These are phyloP conservation scores for Protaetia brevitarsis DNA, from an alignment of 1,140 invertebrate genomes.

Conservation along the genomic window DNA sequence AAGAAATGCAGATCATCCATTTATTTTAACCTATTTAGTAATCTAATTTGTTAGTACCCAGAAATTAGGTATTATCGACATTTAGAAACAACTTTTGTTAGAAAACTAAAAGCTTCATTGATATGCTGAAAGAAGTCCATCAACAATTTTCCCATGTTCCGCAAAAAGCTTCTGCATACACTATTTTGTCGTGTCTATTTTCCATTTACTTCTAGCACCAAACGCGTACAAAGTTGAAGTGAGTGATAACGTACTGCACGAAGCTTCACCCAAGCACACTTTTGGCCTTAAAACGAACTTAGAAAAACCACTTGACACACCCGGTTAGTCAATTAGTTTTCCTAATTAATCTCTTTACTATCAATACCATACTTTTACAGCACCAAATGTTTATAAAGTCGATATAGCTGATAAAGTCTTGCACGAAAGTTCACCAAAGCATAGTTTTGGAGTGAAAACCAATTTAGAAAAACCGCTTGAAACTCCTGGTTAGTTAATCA, in stretches of 20 bases:
- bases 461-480: constrained; percentile 52
- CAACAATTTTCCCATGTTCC: neutral
- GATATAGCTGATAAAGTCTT: constrained; percentile 65
- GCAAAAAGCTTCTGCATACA: neutral
- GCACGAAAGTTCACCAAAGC: constrained; percentile 63
- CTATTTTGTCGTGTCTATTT: too few species aligned
- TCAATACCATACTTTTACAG: constrained; percentile 39
- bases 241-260: constrained; percentile 60
- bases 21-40: too few species aligned
- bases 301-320: constrained; percentile 59
- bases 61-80: too few species aligned
- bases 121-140: neutral
- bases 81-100: too few species aligned
- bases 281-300: constrained; percentile 61
- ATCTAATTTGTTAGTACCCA: too few species aligned
- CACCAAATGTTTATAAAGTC: constrained; percentile 70
- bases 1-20: too few species aligned
- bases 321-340: constrained; percentile 51
- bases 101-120: neutral
- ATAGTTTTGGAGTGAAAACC: constrained; percentile 66
- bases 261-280: constrained; percentile 64
- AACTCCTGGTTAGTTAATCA: constrained; percentile 53
- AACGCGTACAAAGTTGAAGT: constrained; percentile 35
- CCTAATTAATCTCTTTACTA: neutral
- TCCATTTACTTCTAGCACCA: constrained; percentile 28